phyloP scores from a whole-genome alignment of 2,888 invertebrate genomes.

The Acrocyrtus sp. region DNA sequence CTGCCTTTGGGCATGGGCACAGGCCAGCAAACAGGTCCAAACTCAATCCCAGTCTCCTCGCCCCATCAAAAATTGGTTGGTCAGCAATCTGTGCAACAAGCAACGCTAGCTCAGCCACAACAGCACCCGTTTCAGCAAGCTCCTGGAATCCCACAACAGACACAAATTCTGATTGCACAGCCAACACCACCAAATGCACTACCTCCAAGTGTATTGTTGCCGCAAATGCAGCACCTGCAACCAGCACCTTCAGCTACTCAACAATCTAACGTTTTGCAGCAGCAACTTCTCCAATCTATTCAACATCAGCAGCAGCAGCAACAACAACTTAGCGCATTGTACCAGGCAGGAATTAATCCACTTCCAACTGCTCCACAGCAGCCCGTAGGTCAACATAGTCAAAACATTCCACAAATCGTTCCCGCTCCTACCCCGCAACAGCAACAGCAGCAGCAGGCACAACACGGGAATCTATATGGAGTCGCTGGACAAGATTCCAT shows the following conservation, averaged over 20 bases:
- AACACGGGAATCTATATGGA: slow-evolving; percentile 19
- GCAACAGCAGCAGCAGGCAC: slow-evolving; percentile 9
- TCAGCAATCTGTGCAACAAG: background rate
- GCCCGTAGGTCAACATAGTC: background rate
- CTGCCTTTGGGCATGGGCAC: slow-evolving; percentile 38
- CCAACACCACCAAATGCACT: background rate
- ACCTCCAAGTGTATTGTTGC: background rate
- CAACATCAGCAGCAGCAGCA: slow-evolving; percentile 1
- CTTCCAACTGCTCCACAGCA: too few species aligned
- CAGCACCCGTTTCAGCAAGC: slow-evolving; percentile 7
- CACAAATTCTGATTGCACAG: background rate
- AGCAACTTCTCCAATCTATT: background rate
- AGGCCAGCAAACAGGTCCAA: background rate
- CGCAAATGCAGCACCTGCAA: slow-evolving; percentile 1
- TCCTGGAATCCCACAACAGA: background rate
- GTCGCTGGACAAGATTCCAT: slow-evolving; percentile 3
- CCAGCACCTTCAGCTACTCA: background rate
- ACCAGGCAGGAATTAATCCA: too few species aligned
- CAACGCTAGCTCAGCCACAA: background rate
- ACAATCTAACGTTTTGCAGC: background rate
- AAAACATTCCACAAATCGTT: slow-evolving; percentile 11
- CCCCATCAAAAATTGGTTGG: slow-evolving; percentile 15
- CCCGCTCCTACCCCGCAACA: slow-evolving; percentile 1
- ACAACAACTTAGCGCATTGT: too few species aligned
- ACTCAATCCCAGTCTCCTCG: background rate